These are phyloP conservation scores for Mola mola DNA, from an alignment of 2,113 vertebrate genomes.

Conservation along the genomic window DNA sequence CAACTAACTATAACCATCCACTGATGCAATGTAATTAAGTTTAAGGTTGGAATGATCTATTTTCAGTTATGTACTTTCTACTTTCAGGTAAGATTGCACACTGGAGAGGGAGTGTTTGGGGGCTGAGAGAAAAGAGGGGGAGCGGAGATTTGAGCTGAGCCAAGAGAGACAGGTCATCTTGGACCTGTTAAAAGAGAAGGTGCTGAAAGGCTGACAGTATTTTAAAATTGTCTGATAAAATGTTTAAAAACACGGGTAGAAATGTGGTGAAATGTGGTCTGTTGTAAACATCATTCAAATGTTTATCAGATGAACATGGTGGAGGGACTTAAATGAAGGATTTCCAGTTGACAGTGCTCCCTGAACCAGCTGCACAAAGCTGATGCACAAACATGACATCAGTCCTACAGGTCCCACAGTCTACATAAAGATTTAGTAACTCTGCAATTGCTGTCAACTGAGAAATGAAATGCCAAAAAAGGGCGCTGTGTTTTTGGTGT, in stretches of 20 bases:
- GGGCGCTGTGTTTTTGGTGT: not conserved
- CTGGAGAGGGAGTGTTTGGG: slow-evolving; percentile 82
- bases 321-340: too few species aligned
- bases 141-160: slow-evolving; percentile 81
- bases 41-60: too few species aligned
- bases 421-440: not conserved
- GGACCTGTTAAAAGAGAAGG: slow-evolving; percentile 82
- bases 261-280: too few species aligned
- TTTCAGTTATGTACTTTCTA: not conserved
- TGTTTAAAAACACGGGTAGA: too few species aligned
- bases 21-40: too few species aligned
- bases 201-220: slow-evolving; percentile 76
- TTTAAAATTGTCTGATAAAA: too few species aligned
- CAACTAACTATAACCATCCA: too few species aligned
- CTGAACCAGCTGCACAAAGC: too few species aligned
- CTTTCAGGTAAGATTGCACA: slow-evolving; percentile 73
- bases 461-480: not conserved
- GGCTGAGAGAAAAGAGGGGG: slow-evolving; percentile 80
- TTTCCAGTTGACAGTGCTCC: too few species aligned
- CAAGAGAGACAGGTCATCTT: slow-evolving; percentile 85
- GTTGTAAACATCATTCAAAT: too few species aligned
- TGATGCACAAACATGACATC: too few species aligned
- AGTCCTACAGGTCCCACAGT: not conserved
- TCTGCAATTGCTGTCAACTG: not conserved
- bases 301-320: too few species aligned